phyloP scores from a whole-genome alignment of 2,797 vertebrate species.

The Pipistrellus nathusii region DNA sequence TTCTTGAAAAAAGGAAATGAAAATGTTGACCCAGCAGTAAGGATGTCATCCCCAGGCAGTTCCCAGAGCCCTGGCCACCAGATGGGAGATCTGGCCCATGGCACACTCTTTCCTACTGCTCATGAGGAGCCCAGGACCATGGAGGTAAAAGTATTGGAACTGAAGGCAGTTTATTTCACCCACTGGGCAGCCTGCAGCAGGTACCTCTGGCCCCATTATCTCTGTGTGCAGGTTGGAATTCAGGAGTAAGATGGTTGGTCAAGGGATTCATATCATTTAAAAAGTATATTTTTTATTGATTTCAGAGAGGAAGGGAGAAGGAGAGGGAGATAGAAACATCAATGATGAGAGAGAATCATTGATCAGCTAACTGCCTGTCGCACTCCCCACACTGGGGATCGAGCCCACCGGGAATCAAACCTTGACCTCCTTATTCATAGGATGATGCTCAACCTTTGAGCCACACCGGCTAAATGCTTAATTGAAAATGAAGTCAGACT shows the following conservation, averaged over 20 bases:
- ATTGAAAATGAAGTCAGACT: constrained; percentile 52
- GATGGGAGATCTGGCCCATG: not conserved
- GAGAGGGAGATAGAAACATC: too few species aligned
- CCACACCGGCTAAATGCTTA: not conserved
- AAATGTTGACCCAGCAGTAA: not conserved
- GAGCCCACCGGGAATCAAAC: too few species aligned
- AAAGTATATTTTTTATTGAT: too few species aligned
- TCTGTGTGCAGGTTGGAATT: not conserved
- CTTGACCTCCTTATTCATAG: too few species aligned
- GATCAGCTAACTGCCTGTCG: too few species aligned
- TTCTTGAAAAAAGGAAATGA: constrained; percentile 7
- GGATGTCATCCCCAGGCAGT: not conserved
- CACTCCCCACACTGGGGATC: too few species aligned
- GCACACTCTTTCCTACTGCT: not conserved
- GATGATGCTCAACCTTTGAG: too few species aligned
- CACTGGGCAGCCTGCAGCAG: rapidly evolving
- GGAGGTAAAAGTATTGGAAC: rapidly evolving
- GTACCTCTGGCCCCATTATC: not conserved
- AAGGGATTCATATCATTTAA: not conserved
- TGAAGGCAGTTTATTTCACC: not conserved
- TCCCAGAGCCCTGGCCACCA: not conserved
- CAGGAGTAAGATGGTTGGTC: not conserved
- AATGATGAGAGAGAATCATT: too few species aligned
- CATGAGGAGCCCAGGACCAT: too few species aligned
- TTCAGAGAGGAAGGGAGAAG: too few species aligned